Evolutionary conservation across 2,888 invertebrate genomes (phyloP).

Genomic region (Aelia acuminata): DNA sequence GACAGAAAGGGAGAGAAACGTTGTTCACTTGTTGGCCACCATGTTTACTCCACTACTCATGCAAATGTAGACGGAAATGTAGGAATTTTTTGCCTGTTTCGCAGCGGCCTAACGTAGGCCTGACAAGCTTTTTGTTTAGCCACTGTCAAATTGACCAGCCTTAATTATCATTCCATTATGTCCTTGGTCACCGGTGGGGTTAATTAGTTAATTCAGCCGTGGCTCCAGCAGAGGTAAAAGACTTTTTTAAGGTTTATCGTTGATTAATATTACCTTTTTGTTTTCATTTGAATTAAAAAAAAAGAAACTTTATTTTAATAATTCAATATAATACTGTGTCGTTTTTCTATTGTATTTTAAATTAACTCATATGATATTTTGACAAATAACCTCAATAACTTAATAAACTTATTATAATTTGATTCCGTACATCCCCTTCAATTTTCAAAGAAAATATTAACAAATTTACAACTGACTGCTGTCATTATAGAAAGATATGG

Average conservation of each 20-base stretch:
- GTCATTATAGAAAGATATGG: no score
- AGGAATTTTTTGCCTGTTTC: constrained; percentile 35
- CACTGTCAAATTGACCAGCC: constrained; percentile 15
- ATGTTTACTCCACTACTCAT: constrained; percentile 37
- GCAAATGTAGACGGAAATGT: constrained; percentile 40
- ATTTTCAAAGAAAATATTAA: no score
- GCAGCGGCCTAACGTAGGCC: background rate
- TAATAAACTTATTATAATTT: no score
- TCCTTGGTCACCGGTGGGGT: background rate
- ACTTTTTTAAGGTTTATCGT: background rate
- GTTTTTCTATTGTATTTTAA: no score
- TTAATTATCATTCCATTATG: constrained; percentile 39
- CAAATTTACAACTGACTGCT: no score
- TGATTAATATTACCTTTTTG: background rate
- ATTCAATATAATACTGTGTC: no score
- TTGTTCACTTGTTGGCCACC: constrained; percentile 33
- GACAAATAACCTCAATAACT: no score
- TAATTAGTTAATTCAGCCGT: background rate
- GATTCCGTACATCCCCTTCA: no score
- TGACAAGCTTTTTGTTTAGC: constrained; percentile 37
- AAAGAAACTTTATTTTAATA: no score
- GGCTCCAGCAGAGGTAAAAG: background rate
- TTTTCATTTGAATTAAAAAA: background rate
- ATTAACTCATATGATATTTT: no score
- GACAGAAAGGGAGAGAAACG: constrained; percentile 7